Conservation (phyloP, 2,797 vertebrate species). For the Sarcophilus harrisii region DNA sequence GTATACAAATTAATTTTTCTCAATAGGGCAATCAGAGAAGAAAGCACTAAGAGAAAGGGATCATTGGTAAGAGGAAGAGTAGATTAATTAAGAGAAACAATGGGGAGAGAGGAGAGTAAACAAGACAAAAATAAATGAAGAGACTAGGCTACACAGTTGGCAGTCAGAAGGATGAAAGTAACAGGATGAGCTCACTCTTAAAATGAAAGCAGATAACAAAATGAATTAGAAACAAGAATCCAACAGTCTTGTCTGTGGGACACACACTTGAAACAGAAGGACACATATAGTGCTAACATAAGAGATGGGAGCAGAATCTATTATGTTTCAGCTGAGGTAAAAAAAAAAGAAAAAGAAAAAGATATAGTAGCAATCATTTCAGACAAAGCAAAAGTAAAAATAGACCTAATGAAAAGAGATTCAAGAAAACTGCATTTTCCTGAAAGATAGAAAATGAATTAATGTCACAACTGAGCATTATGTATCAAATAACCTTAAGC, state of each 20-base stretch:
- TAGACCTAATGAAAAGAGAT: neutral
- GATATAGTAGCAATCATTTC: neutral
- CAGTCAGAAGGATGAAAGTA: neutral
- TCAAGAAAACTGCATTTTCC: neutral
- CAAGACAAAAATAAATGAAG: neutral
- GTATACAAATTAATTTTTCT: too few relatives aligned
- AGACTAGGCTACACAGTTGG: neutral
- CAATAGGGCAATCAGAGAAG: too few relatives aligned
- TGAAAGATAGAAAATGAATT: neutral
- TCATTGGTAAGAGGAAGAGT: too few relatives aligned
- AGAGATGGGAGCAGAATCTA: neutral
- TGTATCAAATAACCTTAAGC: neutral
- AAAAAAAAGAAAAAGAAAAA: neutral
- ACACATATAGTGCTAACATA: neutral
- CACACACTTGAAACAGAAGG: neutral
- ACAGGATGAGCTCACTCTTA: neutral
- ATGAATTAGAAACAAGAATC: neutral
- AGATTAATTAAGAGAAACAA: too few relatives aligned
- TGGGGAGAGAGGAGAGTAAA: neutral
- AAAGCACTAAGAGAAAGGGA: too few relatives aligned
- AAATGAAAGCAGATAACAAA: neutral
- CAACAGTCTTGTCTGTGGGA: neutral
- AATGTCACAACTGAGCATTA: neutral
- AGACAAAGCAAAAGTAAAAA: neutral
- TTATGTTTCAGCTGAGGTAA: neutral